Conservation (phyloP, 2,888 invertebrate genomes). For the Eupithecia vulgata region DNA sequence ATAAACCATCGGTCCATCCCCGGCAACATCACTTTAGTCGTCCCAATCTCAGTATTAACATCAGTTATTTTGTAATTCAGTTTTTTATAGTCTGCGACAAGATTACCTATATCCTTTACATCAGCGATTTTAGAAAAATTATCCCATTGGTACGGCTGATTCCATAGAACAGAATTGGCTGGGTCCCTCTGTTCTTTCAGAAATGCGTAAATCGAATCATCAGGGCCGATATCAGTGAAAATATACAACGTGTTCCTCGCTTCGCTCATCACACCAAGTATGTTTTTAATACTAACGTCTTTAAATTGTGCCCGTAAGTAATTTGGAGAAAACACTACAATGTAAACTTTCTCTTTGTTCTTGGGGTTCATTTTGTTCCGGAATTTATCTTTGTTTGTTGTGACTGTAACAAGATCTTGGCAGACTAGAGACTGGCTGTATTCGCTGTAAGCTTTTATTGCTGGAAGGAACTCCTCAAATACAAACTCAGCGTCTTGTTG, state of each 20-base stretch:
- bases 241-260: constrained; percentile 64
- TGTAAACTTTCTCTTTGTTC: constrained; percentile 44
- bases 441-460: constrained; percentile 58
- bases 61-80: constrained; percentile 9
- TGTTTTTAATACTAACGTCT: constrained; percentile 75
- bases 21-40: constrained; percentile 12
- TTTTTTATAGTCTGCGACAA: constrained; percentile 34
- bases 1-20: constrained; percentile 21
- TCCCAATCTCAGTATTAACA: background rate
- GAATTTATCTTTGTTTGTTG: constrained; percentile 48
- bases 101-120: constrained; percentile 29
- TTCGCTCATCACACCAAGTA: constrained; percentile 67
- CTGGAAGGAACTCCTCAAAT: constrained; percentile 66
- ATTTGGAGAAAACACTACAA: constrained; percentile 71
- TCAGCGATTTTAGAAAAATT: constrained; percentile 59
- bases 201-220: constrained; percentile 76
- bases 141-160: constrained; percentile 71
- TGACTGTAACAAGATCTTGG: constrained; percentile 49
- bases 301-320: constrained; percentile 72
- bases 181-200: constrained; percentile 72
- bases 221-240: constrained; percentile 71
- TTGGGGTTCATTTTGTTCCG: constrained; percentile 37
- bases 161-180: constrained; percentile 67
- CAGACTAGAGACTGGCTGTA: constrained; percentile 59
- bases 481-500: constrained; percentile 68